Evolutionary conservation across 2,888 invertebrate species (phyloP), one percentile per base, ranked within the genome.

Genomic region (Morinoia aosen): DNA sequence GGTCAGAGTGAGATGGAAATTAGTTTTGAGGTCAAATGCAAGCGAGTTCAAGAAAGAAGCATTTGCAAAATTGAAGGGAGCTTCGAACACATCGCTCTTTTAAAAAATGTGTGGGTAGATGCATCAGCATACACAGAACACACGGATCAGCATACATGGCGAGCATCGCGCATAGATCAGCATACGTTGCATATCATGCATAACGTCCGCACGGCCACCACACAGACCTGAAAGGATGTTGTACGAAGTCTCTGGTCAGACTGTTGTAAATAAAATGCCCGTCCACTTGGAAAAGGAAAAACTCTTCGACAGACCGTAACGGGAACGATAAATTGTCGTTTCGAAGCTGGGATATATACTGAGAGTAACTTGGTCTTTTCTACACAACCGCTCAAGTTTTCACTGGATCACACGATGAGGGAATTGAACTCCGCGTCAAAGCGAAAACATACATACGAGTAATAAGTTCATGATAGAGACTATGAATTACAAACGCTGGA

Each of bases 111-210:
- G 19, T 76, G 76, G 76, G 76, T 76, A 76, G 33, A 39, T 40
- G 40, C 90, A 90, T 90, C 90, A 90, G 90, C 90, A 90, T 90
- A 90, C 90, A 39, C 48, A 90, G 90, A 48, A 90, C 40, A 19
- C 90, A 88, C 39, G 90, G 14, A 39, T 90, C 90, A 90, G 90
- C 90, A 90, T 90, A 40, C 90, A 39, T 90, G 14, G 90, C 90
- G 48, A 48, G 19, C 14, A 39, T 90, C 90, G 40, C 11, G 90
- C 90, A 90, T 90, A 90, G 40, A 90, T 90, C 90, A 90, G 90
- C 90, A 40, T 90, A 39, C 90, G 39, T 90, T 90, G 90, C 39
- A 90, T 90, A 40, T 48, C 76, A 76, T 76, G 76, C 76, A 76
- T 76, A 76, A 33, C 76, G 25, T 33, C 0, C 10, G 76, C 25